phyloP scores from a whole-genome alignment of 2,113 vertebrate species.

The Periophthalmus modestus region DNA sequence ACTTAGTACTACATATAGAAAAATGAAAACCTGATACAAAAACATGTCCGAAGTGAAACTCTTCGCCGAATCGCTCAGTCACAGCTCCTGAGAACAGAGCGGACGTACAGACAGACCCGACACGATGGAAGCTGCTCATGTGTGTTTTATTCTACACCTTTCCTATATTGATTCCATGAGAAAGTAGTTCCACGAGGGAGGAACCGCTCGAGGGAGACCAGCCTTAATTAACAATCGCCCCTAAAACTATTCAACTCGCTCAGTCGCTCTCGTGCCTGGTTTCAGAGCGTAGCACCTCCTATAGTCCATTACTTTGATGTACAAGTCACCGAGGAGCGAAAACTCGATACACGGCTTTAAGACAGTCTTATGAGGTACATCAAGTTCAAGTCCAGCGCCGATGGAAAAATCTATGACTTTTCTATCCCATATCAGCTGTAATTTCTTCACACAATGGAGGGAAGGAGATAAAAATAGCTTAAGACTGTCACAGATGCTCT shows the following conservation, averaged over 20 bases:
- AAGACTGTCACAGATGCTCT: conserved; percentile 59
- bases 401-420: conserved; percentile 55
- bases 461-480: conserved; percentile 60
- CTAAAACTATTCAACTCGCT: conserved; percentile 63
- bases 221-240: conserved; percentile 68
- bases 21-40: no score
- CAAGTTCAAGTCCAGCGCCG: conserved; percentile 45
- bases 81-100: not conserved
- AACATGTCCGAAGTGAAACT: not conserved
- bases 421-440: conserved; percentile 51
- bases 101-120: not conserved
- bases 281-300: conserved; percentile 51
- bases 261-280: conserved; percentile 47
- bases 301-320: conserved; percentile 75
- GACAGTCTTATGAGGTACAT: conserved; percentile 60
- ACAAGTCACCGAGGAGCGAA: conserved; percentile 67
- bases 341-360: conserved; percentile 61
- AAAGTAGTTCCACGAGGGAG: conserved; percentile 50
- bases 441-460: conserved; percentile 46
- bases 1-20: no score
- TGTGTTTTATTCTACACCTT: conserved; percentile 54
- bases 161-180: conserved; percentile 56
- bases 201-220: conserved; percentile 59
- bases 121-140: conserved; percentile 37
- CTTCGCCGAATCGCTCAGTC: not conserved